Base-by-base conservation (phyloP, 2,888 invertebrate genomes). In the Pogonocherus hispidulus region DNA sequence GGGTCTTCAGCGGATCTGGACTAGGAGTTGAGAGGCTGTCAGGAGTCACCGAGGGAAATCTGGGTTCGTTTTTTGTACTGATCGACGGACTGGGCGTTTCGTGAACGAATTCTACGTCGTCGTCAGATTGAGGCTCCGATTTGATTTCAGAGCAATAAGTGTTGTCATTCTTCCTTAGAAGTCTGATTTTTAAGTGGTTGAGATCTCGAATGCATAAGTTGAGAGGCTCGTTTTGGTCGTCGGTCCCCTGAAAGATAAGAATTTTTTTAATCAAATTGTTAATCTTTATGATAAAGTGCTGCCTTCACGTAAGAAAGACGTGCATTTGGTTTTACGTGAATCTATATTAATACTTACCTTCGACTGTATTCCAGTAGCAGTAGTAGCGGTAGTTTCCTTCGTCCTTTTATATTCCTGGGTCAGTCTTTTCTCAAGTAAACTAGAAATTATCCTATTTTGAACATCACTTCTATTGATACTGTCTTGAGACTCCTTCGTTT, bases 121-220 rank as follows among this genome's bases (percentile, higher is more conserved):
- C 90, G 63, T 90, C 90, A 22, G 86, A 85, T 9, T 87, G 88
- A 0, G 87, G 83, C 80, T 91, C 91, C 63, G 88, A 88, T 84
- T 91, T 91, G 4, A 91, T 87, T 72, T 90, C 88, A 9, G 87
- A 84, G n/a, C 89, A 87, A 80, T 90, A 90, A 51, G 90, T 89
- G 79, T 91, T 90, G 0, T 90, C 90, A 70, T 90, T 89, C 63
- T 74, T 79, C 76, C 89, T 87, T 59, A 90, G 85, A 35, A 92
- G 86, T 73, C 91, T 88, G 73, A 92, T 89, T 79, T 92, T 92
- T 20, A 92, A 82, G 71, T 91, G 91, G 77, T 90, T 91, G 55
- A 91, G 87, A 80, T 95, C 95, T 59, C 94, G 87, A 66, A 95
- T 89, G 81, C 95, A 96, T 3, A 96, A 88, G 85, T 96, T 96